Percentiles rank a stretch among this genome's conserved stretches.
Conservation (phyloP, 2,113 vertebrate genomes). For the Globicephala melas region DNA sequence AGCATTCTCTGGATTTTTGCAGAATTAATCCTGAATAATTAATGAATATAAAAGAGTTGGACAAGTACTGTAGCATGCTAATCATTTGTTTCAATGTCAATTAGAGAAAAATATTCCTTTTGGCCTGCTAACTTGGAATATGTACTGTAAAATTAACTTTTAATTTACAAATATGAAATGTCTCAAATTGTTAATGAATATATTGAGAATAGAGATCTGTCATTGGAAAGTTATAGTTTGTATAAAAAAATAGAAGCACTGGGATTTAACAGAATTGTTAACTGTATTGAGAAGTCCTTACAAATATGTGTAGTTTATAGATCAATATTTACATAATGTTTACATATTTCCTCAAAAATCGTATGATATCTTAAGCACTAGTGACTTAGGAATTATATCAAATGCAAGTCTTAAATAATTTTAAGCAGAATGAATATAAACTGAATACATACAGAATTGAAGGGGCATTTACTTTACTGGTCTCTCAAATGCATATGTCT, state of each 20-base stretch:
- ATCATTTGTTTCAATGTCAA: slow-evolving; percentile 72
- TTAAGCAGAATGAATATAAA: slow-evolving; percentile 44
- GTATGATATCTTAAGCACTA: slow-evolving; percentile 25
- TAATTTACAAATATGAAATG: slow-evolving; percentile 53
- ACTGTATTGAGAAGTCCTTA: slow-evolving; percentile 18
- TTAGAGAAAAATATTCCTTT: slow-evolving; percentile 61
- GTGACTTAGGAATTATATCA: slow-evolving; percentile 26
- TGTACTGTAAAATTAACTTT: slow-evolving; percentile 56
- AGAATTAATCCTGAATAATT: slow-evolving; percentile 78
- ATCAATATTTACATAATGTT: slow-evolving; percentile 31
- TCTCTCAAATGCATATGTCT: not conserved
- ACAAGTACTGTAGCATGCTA: slow-evolving; percentile 60
- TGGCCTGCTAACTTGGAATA: slow-evolving; percentile 42
- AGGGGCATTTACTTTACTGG: not conserved
- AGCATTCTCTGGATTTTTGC: slow-evolving; percentile 66
- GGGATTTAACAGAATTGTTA: slow-evolving; percentile 46
- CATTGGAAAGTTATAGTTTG: not conserved
- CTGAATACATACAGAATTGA: slow-evolving; percentile 22
- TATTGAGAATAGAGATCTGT: slow-evolving; percentile 6
- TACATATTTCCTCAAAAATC: slow-evolving; percentile 45
- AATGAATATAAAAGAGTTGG: slow-evolving; percentile 68
- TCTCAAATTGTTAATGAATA: slow-evolving; percentile 29
- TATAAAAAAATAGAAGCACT: slow-evolving; percentile 4
- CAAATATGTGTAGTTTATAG: slow-evolving; percentile 28
- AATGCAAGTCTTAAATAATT: slow-evolving; percentile 50